Evolutionary conservation across 2,113 vertebrate species (phyloP).

Genomic region (Barbus barbus): DNA sequence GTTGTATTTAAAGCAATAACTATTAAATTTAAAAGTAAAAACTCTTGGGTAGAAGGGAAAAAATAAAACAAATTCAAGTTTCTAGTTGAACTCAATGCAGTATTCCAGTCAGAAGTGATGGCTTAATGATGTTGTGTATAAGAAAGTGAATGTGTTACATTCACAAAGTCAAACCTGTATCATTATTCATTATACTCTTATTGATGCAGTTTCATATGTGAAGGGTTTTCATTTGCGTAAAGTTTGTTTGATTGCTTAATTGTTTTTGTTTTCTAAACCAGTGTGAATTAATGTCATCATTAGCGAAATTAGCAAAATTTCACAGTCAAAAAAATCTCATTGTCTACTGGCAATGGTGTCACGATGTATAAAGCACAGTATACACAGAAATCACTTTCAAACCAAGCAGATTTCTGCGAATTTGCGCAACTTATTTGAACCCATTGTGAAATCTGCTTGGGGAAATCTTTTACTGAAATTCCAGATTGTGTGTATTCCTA

Average conservation of each 20-base stretch:
- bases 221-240: no score
- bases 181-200: neutral
- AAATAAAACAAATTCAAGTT: neutral
- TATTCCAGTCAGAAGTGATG: neutral
- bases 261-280: no score
- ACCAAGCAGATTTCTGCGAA: neutral
- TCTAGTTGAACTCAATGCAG: neutral
- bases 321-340: no score
- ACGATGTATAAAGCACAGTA: neutral
- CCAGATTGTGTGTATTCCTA: neutral
- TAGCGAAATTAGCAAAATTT: no score
- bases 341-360: no score
- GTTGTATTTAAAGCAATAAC: constrained; percentile 52
- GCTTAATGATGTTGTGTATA: neutral
- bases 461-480: no score
- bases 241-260: no score
- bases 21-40: neutral
- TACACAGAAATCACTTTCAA: neutral
- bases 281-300: no score
- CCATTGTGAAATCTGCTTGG: neutral
- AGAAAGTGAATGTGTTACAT: neutral
- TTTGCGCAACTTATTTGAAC: neutral
- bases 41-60: neutral
- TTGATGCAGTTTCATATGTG: neutral
- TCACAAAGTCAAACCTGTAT: neutral